Percentiles rank a stretch among this genome's conserved stretches.
These are phyloP conservation scores for Drosophila borealis DNA, from an alignment of 2,888 invertebrate species.

Conservation along the genomic window DNA sequence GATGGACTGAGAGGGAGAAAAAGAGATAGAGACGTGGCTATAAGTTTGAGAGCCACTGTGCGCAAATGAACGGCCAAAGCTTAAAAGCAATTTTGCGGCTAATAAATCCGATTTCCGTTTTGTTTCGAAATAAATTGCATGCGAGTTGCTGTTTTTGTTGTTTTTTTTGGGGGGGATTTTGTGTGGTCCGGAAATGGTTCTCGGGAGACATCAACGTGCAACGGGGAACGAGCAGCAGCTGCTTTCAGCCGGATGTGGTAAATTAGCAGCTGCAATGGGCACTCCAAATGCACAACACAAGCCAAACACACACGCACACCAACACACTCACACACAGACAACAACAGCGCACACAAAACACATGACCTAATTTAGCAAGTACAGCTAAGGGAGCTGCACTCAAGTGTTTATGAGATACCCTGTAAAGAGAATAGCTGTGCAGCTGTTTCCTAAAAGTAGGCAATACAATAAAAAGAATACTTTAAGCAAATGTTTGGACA, in stretches of 20 bases:
- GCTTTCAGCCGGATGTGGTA: constrained; percentile 70
- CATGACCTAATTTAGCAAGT: constrained; percentile 59
- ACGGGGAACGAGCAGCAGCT: constrained; percentile 22
- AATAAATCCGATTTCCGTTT: constrained; percentile 84
- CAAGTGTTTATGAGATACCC: constrained; percentile 22
- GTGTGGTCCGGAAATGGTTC: constrained; percentile 66
- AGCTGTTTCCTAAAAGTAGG: neutral
- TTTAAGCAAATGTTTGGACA: neutral
- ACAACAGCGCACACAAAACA: constrained; percentile 27
- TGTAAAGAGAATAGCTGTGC: neutral
- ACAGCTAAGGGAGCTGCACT: constrained; percentile 8
- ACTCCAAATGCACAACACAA: constrained; percentile 44
- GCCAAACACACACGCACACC: constrained; percentile 3
- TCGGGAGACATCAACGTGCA: constrained; percentile 40
- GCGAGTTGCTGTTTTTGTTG: constrained; percentile 14
- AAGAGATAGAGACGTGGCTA: neutral
- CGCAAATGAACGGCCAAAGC: constrained; percentile 58
- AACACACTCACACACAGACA: neutral
- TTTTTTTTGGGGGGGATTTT: constrained; percentile 13
- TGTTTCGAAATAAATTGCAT: constrained; percentile 81
- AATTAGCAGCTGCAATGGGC: constrained; percentile 66
- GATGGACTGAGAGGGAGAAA: no score
- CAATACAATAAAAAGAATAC: neutral
- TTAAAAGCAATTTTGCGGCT: constrained; percentile 84
- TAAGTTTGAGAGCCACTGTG: constrained; percentile 66